These are phyloP conservation scores for Dendronephthya gigantea DNA, from an alignment of 64 coral and sea anemone genomes.

Conservation along the genomic window DNA sequence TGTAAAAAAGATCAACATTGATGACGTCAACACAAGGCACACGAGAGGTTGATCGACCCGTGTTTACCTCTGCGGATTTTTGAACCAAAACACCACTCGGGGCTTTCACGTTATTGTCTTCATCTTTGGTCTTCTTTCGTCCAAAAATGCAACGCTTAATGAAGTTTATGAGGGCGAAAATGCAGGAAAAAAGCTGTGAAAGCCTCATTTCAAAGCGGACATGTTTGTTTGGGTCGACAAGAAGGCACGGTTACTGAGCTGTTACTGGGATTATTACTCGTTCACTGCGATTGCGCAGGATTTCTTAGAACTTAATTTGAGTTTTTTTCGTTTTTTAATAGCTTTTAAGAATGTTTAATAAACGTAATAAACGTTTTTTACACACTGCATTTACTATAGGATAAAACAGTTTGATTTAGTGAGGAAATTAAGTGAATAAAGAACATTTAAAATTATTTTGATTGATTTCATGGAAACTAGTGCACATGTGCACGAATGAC, in stretches of 20 bases:
- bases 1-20: neutral
- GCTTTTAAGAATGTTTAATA: too few species aligned
- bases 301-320: too few species aligned
- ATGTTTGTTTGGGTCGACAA: neutral
- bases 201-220: neutral
- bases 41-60: neutral
- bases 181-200: neutral
- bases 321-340: too few species aligned
- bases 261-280: too few species aligned
- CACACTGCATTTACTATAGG: too few species aligned
- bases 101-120: neutral
- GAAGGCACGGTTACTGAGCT: neutral
- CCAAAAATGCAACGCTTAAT: constrained; percentile 2
- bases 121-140: neutral
- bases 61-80: neutral
- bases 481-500: too few species aligned
- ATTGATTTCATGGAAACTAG: too few species aligned
- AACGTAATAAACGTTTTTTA: too few species aligned
- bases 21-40: neutral
- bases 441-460: too few species aligned
- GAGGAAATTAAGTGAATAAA: too few species aligned
- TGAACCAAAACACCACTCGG: neutral
- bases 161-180: neutral
- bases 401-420: too few species aligned
- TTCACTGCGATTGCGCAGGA: too few species aligned